Percentiles rank a stretch among this genome's conserved stretches.
Evolutionary conservation across 2,797 vertebrate genomes (phyloP).

Genomic region (Gallinago solitaria): DNA sequence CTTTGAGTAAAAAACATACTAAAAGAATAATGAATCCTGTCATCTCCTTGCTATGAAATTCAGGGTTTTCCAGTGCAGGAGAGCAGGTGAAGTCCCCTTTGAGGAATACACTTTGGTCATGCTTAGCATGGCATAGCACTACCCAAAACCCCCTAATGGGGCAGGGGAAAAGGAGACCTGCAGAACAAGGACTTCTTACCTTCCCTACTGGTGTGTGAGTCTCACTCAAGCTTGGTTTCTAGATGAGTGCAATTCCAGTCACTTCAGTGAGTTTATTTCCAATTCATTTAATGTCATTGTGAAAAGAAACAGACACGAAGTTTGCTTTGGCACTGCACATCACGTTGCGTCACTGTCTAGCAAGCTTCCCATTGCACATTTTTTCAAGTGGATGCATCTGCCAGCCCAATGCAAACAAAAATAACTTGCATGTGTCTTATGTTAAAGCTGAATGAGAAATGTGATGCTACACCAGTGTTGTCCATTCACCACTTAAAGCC

Average conservation of each 20-base stretch:
- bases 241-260: constrained; percentile 13
- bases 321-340: constrained; percentile 41
- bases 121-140: background rate
- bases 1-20: background rate
- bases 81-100: background rate
- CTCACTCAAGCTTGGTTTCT: background rate
- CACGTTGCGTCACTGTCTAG: constrained; percentile 54
- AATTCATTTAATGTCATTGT: constrained; percentile 29
- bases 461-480: background rate
- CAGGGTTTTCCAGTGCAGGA: background rate
- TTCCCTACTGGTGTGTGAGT: background rate
- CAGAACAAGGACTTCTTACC: background rate
- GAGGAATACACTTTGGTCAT: background rate
- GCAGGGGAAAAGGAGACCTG: background rate
- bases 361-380: constrained; percentile 40
- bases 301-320: constrained; percentile 53
- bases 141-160: background rate
- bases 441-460: constrained; percentile 17
- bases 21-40: background rate
- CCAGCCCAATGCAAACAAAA: constrained; percentile 26
- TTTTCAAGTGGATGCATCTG: constrained; percentile 36
- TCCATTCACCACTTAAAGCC: background rate
- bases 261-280: constrained; percentile 40
- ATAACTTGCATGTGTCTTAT: constrained; percentile 50
- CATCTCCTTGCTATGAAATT: background rate